A percentile compares a stretch with the other conserved stretches of the same genome.
Evolutionary conservation across 1,140 invertebrate genomes (phyloP).

Genomic region (Lepidurus apus): DNA sequence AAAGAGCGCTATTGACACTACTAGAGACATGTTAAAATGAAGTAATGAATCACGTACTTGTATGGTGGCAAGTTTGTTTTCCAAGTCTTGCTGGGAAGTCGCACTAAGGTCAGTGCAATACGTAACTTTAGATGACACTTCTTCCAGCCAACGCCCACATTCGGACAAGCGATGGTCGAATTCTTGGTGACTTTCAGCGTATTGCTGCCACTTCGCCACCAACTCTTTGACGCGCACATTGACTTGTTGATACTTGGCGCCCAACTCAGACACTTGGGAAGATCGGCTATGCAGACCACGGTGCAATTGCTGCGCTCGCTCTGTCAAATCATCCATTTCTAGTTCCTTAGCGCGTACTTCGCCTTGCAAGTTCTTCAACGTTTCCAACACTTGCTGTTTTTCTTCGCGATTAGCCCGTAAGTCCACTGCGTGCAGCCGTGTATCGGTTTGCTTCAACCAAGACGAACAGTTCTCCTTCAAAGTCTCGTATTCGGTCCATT

Average conservation of each 20-base stretch:
- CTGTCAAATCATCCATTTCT: conserved; percentile 86
- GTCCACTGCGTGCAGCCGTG: conserved; percentile 79
- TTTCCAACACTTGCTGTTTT: conserved; percentile 77
- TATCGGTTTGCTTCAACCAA: conserved; percentile 87
- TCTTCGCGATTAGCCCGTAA: conserved; percentile 73
- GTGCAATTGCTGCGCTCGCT: conserved; percentile 76
- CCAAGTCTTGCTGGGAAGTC: conserved; percentile 74
- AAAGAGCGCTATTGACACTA: no score
- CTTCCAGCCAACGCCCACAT: conserved; percentile 75
- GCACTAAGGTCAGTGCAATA: conserved; percentile 76
- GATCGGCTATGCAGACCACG: conserved; percentile 59
- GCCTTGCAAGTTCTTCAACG: conserved; percentile 69
- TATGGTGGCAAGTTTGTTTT: conserved; percentile 74
- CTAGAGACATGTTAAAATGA: neutral
- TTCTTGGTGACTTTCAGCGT: conserved; percentile 80
- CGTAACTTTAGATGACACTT: conserved; percentile 73
- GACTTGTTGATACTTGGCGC: conserved; percentile 83
- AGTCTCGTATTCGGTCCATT: conserved; percentile 87
- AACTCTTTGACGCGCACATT: conserved; percentile 75
- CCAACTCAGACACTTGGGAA: conserved; percentile 76
- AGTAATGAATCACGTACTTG: conserved; percentile 42
- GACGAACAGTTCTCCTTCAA: conserved; percentile 72
- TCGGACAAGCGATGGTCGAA: conserved; percentile 74
- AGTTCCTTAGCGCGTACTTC: conserved; percentile 84
- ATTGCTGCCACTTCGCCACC: conserved; percentile 83